A percentile compares a stretch with the other conserved stretches of the same genome.
Evolutionary conservation across 2,113 vertebrate genomes (phyloP).

Genomic region (Menidia beryllina): DNA sequence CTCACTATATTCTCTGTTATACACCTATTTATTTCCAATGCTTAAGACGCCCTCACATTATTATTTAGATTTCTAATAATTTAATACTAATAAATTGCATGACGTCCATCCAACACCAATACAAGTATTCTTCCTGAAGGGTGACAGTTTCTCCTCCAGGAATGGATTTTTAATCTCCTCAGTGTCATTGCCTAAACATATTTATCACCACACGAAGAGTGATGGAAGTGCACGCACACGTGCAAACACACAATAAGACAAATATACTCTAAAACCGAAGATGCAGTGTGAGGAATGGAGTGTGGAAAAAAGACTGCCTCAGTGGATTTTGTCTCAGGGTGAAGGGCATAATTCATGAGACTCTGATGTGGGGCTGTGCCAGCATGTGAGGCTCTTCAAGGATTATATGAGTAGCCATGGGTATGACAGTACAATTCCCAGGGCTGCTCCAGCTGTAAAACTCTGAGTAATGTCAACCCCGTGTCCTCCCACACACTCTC

Average conservation of each 20-base stretch:
- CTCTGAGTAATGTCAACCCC: slow-evolving; percentile 32
- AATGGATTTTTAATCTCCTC: rapidly evolving
- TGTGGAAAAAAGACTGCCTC: slow-evolving; percentile 45
- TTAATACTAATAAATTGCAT: no score
- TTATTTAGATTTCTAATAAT: no score
- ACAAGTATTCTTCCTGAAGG: background rate
- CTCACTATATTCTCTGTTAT: background rate
- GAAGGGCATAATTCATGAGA: slow-evolving; percentile 64
- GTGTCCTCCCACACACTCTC: slow-evolving; percentile 31
- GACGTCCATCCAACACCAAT: background rate
- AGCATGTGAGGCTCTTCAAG: slow-evolving; percentile 51
- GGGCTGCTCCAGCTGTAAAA: slow-evolving; percentile 33
- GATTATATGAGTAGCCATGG: slow-evolving; percentile 53
- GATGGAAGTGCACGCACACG: slow-evolving; percentile 1
- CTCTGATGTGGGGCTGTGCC: slow-evolving; percentile 56
- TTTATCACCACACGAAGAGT: background rate
- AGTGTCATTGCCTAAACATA: background rate
- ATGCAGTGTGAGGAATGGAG: slow-evolving; percentile 34
- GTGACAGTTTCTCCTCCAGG: background rate
- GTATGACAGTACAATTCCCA: slow-evolving; percentile 50
- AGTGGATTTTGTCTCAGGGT: slow-evolving; percentile 41
- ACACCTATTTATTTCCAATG: slow-evolving; percentile 5
- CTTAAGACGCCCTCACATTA: background rate
- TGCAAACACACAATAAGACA: slow-evolving; percentile 13
- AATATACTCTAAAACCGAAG: slow-evolving; percentile 25